Conservation (phyloP, 2,113 vertebrate genomes). For the Anguilla rostrata region DNA sequence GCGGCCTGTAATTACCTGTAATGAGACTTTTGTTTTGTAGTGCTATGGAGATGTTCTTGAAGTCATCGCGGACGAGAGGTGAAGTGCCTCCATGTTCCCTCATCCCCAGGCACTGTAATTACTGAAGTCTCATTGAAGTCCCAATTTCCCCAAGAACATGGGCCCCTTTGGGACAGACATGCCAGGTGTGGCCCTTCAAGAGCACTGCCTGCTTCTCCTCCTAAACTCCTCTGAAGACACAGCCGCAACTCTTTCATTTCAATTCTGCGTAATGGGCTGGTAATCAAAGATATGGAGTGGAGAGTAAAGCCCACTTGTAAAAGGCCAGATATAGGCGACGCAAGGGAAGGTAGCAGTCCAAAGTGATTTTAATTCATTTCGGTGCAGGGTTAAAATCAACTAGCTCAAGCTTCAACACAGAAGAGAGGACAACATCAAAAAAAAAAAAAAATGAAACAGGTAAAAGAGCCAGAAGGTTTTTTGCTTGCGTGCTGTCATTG, state of each 20-base stretch:
- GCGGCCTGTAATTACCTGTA: conserved; percentile 90
- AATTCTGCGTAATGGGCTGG: conserved; percentile 69
- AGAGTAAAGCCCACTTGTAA: background rate
- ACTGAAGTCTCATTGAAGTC: conserved; percentile 92
- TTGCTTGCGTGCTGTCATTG: background rate
- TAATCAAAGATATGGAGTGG: background rate
- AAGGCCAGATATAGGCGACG: background rate
- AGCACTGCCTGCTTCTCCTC: conserved; percentile 64
- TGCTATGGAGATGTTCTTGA: conserved; percentile 89
- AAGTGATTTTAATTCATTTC: background rate
- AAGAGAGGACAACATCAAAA: background rate
- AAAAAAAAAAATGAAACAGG: background rate
- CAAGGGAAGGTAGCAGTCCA: background rate
- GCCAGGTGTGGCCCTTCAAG: conserved; percentile 75
- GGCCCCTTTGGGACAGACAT: conserved; percentile 70
- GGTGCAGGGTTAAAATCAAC: background rate
- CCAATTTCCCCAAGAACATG: conserved; percentile 84
- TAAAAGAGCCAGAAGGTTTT: background rate
- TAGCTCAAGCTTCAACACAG: background rate
- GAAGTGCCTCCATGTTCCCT: conserved; percentile 67
- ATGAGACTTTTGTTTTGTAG: conserved; percentile 93
- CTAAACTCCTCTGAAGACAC: conserved; percentile 73
- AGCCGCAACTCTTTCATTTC: conserved; percentile 85
- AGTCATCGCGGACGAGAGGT: conserved; percentile 79
- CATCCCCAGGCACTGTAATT: conserved; percentile 88